These are phyloP conservation scores for Zosterops lateralis DNA, from an alignment of 2,113 vertebrate species.

Conservation along the genomic window DNA sequence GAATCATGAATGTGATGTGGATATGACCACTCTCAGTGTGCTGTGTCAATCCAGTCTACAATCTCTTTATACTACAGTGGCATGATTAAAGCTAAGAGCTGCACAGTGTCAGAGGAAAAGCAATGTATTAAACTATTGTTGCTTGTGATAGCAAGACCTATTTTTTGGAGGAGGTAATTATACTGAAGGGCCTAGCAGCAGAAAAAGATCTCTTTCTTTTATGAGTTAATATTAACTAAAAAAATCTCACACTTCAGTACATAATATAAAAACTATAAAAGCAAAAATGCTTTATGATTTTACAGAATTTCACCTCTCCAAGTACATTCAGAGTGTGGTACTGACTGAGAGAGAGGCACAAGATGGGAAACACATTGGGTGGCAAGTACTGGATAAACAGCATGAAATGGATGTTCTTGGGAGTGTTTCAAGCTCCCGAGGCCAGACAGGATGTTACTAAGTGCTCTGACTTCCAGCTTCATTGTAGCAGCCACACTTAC, in stretches of 20 bases:
- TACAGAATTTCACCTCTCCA: not conserved
- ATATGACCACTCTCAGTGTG: not conserved
- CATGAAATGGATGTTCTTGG: not conserved
- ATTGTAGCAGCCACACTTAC: not conserved
- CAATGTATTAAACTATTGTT: not conserved
- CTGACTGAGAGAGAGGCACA: not conserved
- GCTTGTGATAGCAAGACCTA: not conserved
- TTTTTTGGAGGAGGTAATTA: not conserved
- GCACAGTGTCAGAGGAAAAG: not conserved
- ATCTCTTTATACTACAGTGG: not conserved
- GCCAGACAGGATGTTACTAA: not conserved
- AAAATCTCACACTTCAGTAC: not conserved
- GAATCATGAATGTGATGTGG: fast-evolving
- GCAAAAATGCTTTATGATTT: not conserved
- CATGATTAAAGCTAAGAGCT: not conserved
- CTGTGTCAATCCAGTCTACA: not conserved
- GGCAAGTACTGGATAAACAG: not conserved
- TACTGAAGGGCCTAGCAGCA: not conserved
- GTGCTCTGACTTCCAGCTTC: not conserved
- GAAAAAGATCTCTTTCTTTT: not conserved
- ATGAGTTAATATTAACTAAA: not conserved
- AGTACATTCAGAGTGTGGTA: not conserved
- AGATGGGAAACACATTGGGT: not conserved
- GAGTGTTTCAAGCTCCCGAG: not conserved
- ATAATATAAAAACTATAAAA: not conserved